Percentiles rank a stretch among this genome's conserved stretches.
Conservation (phyloP, 2,113 vertebrate species). For the Formicarius rufipectus region DNA sequence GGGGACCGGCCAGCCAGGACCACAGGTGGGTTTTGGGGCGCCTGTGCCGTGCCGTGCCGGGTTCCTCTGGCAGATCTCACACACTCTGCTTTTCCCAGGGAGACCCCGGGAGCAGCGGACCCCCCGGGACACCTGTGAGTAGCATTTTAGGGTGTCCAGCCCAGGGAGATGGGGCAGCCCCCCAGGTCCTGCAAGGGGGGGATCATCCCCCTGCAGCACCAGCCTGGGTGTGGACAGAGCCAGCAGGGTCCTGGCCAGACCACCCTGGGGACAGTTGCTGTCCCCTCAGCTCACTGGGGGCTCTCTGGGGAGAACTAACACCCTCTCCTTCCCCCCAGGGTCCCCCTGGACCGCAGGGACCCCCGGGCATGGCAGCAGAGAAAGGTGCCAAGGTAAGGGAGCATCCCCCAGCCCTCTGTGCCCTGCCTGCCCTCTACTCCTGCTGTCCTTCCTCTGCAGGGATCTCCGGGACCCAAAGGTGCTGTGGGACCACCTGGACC, state of each 20-base stretch:
- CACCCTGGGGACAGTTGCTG: neutral
- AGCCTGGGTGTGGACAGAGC: rapidly evolving
- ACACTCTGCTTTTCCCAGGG: conserved; percentile 65
- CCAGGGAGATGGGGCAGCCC: neutral
- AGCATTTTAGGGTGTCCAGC: rapidly evolving
- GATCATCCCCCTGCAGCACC: neutral
- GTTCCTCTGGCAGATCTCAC: neutral
- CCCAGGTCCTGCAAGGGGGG: rapidly evolving
- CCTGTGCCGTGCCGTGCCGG: rapidly evolving
- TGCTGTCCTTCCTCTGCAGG: conserved; percentile 55
- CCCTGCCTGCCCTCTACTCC: neutral
- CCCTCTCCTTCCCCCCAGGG: conserved; percentile 71
- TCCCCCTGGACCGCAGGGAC: conserved; percentile 77
- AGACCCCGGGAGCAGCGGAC: conserved; percentile 66
- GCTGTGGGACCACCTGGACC: conserved; percentile 80
- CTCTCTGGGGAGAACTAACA: neutral
- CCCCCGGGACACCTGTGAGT: conserved; percentile 68
- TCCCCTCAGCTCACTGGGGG: neutral
- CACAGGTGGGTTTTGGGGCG: conserved; percentile 57
- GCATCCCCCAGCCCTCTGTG: neutral
- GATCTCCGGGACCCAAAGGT: conserved; percentile 77
- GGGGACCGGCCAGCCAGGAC: conserved; percentile 63
- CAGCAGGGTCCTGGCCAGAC: no score
- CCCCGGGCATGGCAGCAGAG: conserved; percentile 55
- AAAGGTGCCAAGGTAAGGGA: conserved; percentile 82